Evolutionary conservation across 2,888 invertebrate species (phyloP).

Genomic region (Synergus gifuensis): DNA sequence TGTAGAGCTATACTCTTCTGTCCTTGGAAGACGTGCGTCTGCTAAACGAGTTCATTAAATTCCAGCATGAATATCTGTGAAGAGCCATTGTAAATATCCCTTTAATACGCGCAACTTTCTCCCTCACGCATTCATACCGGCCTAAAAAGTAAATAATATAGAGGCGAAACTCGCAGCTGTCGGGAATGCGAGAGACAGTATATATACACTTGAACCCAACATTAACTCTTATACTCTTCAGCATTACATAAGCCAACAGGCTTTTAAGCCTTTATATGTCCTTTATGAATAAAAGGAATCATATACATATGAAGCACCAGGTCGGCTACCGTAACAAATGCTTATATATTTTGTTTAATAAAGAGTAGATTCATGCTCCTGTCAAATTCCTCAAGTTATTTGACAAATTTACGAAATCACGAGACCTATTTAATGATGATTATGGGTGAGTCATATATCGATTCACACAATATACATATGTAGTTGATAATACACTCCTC

Average conservation of each 20-base stretch:
- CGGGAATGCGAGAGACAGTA: conserved; percentile 66
- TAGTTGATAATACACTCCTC: conserved; percentile 10
- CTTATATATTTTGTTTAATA: not conserved
- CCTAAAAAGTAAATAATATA: conserved; percentile 25
- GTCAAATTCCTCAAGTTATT: conserved; percentile 51
- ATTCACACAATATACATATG: conserved; percentile 44
- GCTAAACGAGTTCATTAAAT: not conserved
- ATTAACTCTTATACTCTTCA: conserved; percentile 52
- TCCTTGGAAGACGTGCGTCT: conserved; percentile 11
- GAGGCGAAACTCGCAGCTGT: conserved; percentile 58
- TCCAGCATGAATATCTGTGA: too few relatives aligned
- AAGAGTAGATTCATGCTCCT: conserved; percentile 41
- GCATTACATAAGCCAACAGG: conserved; percentile 56
- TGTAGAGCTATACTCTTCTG: not conserved
- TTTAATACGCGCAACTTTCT: not conserved
- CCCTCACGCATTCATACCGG: not conserved
- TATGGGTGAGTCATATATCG: conserved; percentile 51
- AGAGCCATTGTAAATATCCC: too few relatives aligned
- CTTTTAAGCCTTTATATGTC: conserved; percentile 29
- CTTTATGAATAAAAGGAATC: conserved; percentile 31
- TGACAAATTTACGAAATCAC: conserved; percentile 51
- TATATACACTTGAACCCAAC: conserved; percentile 55
- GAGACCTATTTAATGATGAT: conserved; percentile 45
- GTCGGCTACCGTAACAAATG: conserved; percentile 52
- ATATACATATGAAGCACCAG: conserved; percentile 43